Evolutionary conservation across 2,888 invertebrate species (phyloP), one percentile per base, ranked within the genome.

Genomic region (Drosophila kambysellisi): DNA sequence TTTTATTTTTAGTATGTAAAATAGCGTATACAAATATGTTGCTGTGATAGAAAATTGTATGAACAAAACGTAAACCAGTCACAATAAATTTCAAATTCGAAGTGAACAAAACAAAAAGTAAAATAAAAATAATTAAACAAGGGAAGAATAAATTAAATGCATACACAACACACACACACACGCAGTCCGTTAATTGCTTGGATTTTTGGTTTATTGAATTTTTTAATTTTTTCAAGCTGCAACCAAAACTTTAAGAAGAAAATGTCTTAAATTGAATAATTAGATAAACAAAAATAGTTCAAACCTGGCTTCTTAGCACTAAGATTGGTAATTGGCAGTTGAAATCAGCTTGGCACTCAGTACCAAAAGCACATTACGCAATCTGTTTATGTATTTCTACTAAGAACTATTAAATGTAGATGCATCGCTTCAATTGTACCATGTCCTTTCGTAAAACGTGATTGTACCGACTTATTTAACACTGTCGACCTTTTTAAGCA

Each of bases 11-110:
- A 78, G 83, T 80, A 78, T 69, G 83, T 74, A 88, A 88, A 86
- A 78, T 86, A 85, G 79, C 81, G 79, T 87, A 90, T 90, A 90
- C 89, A 90, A 89, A 86, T 86, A 83, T 89, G 84, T 90, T 86
- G 85, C 90, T 86, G 89, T 89, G 90, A 90, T 86, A 90, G 89
- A 86, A 89, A 80, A 90, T 65, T 65, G 74, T 74, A 88, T 85
- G 76, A 89, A 86, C 78, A 90, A 88, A 89, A 83, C 70, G 89
- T 78, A 81, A 86, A 88, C 90, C 82, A 85, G 83, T 75, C 88
- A 86, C 81, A 88, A 90, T 77, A 90, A 85, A 87, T 80, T 83
- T 78, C 62, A 78, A 78, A 77, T 70, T 65, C 74, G 76, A 83
- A 71, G 63, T 74, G 69, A 82, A 74, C 52, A 37, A 70, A 64